Evolutionary conservation across 2,888 invertebrate species (phyloP), one percentile per base, ranked within the genome.

Genomic region (Panorpa germanica): DNA sequence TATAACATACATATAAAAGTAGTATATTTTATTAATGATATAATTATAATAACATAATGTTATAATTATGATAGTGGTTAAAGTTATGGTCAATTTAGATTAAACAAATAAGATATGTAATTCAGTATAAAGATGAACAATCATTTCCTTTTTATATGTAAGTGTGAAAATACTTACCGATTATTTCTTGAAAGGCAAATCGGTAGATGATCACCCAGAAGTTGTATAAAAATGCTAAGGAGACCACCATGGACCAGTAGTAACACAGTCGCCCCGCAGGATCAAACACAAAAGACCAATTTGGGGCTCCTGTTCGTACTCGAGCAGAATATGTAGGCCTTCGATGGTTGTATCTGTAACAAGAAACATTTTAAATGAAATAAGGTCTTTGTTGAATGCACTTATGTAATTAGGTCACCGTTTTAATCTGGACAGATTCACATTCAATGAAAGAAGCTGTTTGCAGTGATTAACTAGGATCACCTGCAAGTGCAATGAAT

Each of bases 161-260:
- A 25, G 11, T 13, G 20, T n/a, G 18, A 5, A 28, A 34, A 34
- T 34, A 62, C 72, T 69, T 46, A 70, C 81, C 73, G 56, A 82
- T 85, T 47, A 93, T 91, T 63, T 95, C 95, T 60, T 91, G 83
- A 59, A 96, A 96, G 60, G 95, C 90, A 68, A 91, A 95, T 59
- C 95, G 77, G 66, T 93, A 95, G 55, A 93, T 90, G 62, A 95
- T 88, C 57, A 88, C 88, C 91, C 90, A 91, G 51, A 91, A 83
- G 59, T 91, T 91, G 64, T 91, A 91, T 48, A 91, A 75, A 61
- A 90, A 91, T 50, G 90, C 90, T 50, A 90, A 70, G 41, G 88
- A 88, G 43, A 91, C 90, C 44, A 90, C 83, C 81, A 90, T 83
- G 45, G 88, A 88, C 91, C 91, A 91, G 53, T 90, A 90, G 62